Conservation (phyloP, 1,140 invertebrate genomes). For the Bombyx mandarina region DNA sequence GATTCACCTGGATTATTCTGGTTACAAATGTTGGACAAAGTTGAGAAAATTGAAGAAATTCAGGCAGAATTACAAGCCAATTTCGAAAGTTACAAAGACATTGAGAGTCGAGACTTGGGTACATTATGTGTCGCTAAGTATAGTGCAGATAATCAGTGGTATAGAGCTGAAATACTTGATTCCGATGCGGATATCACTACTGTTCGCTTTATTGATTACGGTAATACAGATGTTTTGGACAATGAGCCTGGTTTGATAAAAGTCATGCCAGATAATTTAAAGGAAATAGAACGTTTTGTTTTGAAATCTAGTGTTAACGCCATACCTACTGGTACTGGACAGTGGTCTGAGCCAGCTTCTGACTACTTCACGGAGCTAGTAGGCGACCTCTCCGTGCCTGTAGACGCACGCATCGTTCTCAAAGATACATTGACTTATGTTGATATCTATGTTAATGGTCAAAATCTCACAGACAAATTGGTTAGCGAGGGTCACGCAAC, state of each 20-base stretch:
- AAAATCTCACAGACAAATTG: slow-evolving; percentile 75
- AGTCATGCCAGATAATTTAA: slow-evolving; percentile 70
- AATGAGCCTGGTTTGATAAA: slow-evolving; percentile 73
- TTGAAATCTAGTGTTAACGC: slow-evolving; percentile 77
- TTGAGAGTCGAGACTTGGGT: slow-evolving; percentile 73
- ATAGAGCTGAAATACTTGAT: slow-evolving; percentile 84
- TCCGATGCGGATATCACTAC: slow-evolving; percentile 78
- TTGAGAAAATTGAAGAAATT: slow-evolving; percentile 67
- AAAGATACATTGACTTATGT: slow-evolving; percentile 77
- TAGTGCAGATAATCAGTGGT: slow-evolving; percentile 82
- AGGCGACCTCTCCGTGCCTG: slow-evolving; percentile 45
- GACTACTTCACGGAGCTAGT: slow-evolving; percentile 72
- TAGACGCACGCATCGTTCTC: slow-evolving; percentile 69
- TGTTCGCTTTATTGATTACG: slow-evolving; percentile 87
- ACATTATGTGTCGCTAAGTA: slow-evolving; percentile 81
- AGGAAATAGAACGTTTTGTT: slow-evolving; percentile 71
- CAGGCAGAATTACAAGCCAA: slow-evolving; percentile 75
- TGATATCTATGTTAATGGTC: slow-evolving; percentile 73
- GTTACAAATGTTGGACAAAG: slow-evolving; percentile 72
- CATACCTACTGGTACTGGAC: slow-evolving; percentile 73
- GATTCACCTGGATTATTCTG: slow-evolving; percentile 79
- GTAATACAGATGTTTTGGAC: slow-evolving; percentile 80
- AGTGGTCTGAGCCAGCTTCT: slow-evolving; percentile 77
- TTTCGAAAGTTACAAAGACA: slow-evolving; percentile 56
- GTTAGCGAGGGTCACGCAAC: slow-evolving; percentile 69